Conservation (phyloP, 1,140 invertebrate species). For the Choristoneura fumiferana region DNA sequence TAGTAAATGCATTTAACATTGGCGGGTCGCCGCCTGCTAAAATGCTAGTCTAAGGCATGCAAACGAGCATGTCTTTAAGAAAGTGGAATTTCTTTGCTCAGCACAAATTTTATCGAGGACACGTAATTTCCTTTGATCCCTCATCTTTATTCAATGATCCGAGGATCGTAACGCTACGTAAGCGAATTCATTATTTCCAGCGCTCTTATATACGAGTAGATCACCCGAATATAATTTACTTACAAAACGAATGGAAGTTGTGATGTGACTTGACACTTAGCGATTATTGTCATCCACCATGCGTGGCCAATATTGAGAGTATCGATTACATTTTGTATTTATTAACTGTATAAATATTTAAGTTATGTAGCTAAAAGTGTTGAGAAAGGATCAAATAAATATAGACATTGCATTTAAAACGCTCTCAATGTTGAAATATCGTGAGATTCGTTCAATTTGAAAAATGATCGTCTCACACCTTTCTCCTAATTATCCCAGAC, state of each 20-base stretch:
- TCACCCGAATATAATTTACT: constrained; percentile 35
- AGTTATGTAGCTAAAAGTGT: no score
- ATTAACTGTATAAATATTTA: no score
- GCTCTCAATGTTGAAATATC: no score
- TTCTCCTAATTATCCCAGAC: no score
- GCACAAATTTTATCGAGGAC: constrained; percentile 64
- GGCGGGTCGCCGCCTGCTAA: constrained; percentile 15
- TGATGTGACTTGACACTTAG: neutral
- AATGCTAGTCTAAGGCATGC: constrained; percentile 42
- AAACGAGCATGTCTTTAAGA: constrained; percentile 44
- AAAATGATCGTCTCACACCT: no score
- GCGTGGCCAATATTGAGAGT: no score
- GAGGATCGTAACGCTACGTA: constrained; percentile 60
- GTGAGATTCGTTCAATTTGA: no score
- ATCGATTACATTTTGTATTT: no score
- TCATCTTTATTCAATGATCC: constrained; percentile 74
- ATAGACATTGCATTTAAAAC: no score
- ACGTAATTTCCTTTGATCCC: constrained; percentile 72
- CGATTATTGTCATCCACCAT: neutral
- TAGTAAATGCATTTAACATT: constrained; percentile 23
- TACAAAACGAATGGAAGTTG: constrained; percentile 21
- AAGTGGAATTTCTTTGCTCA: constrained; percentile 57
- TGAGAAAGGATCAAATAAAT: no score
- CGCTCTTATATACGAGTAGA: constrained; percentile 42
- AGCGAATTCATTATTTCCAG: constrained; percentile 65